Percentiles rank a stretch among this genome's conserved stretches.
Conservation (phyloP, 64 coral and sea anemone species). For the Dendronephthya gigantea region DNA sequence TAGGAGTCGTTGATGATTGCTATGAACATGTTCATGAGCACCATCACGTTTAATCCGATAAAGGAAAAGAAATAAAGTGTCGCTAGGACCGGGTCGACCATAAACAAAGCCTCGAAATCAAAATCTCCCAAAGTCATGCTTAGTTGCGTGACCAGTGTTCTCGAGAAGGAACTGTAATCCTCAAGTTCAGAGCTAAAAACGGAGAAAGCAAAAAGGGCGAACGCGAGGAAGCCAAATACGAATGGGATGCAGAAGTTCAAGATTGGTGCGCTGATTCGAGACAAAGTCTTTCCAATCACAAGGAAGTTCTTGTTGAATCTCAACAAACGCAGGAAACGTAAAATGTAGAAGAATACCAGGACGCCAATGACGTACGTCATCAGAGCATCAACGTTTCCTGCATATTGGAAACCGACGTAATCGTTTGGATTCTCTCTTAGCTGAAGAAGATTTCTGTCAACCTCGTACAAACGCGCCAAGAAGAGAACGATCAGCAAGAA, state of each 20-base stretch:
- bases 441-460: no score
- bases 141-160: slow-evolving; percentile 60
- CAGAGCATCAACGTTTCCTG: slow-evolving; percentile 46
- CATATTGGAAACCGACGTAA: slow-evolving; percentile 90
- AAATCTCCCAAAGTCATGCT: slow-evolving; percentile 72
- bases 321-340: no score
- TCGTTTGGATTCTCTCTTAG: slow-evolving; percentile 75
- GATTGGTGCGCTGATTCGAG: slow-evolving; percentile 48
- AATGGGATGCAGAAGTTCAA: slow-evolving; percentile 47
- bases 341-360: slow-evolving; percentile 73
- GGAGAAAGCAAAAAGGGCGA: slow-evolving; percentile 34
- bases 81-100: slow-evolving; percentile 42
- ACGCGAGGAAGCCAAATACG: slow-evolving; percentile 40
- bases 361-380: slow-evolving; percentile 53
- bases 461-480: slow-evolving; percentile 54
- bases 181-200: slow-evolving; percentile 33
- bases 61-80: slow-evolving; percentile 68
- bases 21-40: slow-evolving; percentile 87
- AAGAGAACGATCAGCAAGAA: slow-evolving; percentile 58
- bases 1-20: slow-evolving; percentile 87
- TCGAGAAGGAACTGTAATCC: slow-evolving; percentile 36
- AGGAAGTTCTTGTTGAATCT: slow-evolving; percentile 47
- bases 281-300: slow-evolving; percentile 53
- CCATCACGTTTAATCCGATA: no score
- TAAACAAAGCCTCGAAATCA: slow-evolving; percentile 39